Evolutionary conservation across 2,797 vertebrate genomes (phyloP).

Genomic region (Poecile montanus): DNA sequence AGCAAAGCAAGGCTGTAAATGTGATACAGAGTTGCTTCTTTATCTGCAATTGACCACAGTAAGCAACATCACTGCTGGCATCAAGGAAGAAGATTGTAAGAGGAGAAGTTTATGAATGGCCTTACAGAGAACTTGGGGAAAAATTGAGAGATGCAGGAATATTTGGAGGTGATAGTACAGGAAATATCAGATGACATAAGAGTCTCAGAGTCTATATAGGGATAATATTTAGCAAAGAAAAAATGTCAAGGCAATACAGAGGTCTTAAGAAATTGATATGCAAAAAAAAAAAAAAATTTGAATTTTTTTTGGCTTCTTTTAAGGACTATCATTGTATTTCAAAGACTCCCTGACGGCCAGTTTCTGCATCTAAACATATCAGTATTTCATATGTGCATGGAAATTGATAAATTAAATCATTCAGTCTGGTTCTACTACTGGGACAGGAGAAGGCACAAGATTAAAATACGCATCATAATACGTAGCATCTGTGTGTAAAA

Average conservation of each 20-base stretch:
- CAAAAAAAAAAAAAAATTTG: neutral
- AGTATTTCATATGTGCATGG: neutral
- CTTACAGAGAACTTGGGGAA: neutral
- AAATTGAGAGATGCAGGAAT: neutral
- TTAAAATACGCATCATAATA: neutral
- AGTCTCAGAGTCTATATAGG: neutral
- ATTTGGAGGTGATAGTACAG: neutral
- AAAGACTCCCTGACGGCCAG: neutral
- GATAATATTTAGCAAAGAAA: neutral
- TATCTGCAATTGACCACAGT: neutral
- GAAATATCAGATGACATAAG: neutral
- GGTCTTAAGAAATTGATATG: neutral
- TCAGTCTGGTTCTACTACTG: neutral
- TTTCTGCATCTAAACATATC: neutral
- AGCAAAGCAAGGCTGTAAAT: neutral
- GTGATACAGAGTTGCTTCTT: neutral
- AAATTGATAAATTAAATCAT: neutral
- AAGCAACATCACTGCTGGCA: neutral
- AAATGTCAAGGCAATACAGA: neutral
- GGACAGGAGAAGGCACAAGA: neutral
- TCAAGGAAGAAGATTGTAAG: neutral
- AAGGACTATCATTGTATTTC: neutral
- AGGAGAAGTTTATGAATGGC: neutral
- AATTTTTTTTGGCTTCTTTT: neutral
- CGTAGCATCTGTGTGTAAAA: neutral